Evolutionary conservation across 2,113 vertebrate species (phyloP).

Genomic region (Prolemur simus): DNA sequence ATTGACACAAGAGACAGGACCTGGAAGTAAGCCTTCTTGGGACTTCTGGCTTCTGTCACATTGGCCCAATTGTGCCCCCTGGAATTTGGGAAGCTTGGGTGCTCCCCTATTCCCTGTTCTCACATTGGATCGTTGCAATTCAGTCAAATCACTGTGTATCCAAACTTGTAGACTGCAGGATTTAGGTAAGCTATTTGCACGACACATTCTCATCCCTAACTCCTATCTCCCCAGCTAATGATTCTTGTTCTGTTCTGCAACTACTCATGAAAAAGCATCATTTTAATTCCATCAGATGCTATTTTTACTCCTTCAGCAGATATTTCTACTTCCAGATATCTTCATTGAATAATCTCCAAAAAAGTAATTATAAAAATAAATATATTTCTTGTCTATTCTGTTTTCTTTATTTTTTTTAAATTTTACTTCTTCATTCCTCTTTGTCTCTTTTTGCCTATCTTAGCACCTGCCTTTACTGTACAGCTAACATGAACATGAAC

Average conservation of each 20-base stretch:
- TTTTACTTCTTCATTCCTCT: not conserved
- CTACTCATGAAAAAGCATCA: slow-evolving; percentile 32
- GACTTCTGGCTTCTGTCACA: not conserved
- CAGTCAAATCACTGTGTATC: not conserved
- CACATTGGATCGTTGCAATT: not conserved
- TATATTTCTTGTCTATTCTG: not conserved
- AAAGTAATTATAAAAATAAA: slow-evolving; percentile 63
- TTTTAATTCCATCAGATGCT: slow-evolving; percentile 33
- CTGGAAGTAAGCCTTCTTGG: not conserved
- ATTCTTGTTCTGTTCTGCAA: slow-evolving; percentile 12
- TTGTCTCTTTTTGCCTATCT: not conserved
- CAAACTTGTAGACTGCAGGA: not conserved
- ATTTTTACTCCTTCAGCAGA: slow-evolving; percentile 58
- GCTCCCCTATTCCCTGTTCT: not conserved
- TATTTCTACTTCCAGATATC: slow-evolving; percentile 34
- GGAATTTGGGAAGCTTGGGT: not conserved
- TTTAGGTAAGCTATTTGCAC: not conserved
- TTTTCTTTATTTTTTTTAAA: not conserved
- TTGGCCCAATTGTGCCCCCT: not conserved
- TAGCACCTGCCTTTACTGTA: not conserved
- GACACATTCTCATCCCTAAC: not conserved
- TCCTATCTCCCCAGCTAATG: slow-evolving; percentile 39
- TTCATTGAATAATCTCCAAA: slow-evolving; percentile 34
- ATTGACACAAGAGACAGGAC: not conserved
- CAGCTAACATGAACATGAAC: not conserved